These are phyloP conservation scores for Craseonycteris thonglongyai DNA, from an alignment of 2,113 vertebrate species.

Conservation along the genomic window DNA sequence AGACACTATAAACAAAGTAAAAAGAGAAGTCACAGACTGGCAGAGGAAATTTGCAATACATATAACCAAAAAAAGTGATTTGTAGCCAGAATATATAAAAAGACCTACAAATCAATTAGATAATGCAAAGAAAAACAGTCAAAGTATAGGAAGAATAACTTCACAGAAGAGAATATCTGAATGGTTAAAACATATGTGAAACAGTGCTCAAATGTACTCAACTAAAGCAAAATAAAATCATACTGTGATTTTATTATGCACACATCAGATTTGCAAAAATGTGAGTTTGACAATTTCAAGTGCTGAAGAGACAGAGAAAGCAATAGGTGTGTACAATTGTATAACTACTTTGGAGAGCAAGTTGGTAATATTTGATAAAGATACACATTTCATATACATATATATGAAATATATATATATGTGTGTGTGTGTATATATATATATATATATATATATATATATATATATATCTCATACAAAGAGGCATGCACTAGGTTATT, in stretches of 20 bases:
- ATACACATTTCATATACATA: too few relatives aligned
- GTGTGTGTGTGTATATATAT: too few relatives aligned
- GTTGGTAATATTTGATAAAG: background rate
- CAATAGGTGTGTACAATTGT: background rate
- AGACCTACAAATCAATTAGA: background rate
- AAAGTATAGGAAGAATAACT: background rate
- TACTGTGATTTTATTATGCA: background rate
- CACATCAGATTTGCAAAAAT: background rate
- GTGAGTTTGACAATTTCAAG: background rate
- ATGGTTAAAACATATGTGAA: background rate
- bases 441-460: background rate
- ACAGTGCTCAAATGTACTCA: background rate
- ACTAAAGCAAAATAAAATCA: background rate
- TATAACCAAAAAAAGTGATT: background rate
- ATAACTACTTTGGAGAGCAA: background rate
- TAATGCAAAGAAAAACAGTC: background rate
- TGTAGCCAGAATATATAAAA: background rate
- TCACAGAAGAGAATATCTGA: background rate
- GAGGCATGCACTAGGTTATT: background rate
- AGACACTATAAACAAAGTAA: slow-evolving; percentile 30
- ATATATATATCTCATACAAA: background rate
- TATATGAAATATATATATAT: background rate
- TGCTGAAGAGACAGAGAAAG: background rate
- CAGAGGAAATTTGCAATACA: background rate
- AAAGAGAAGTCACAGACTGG: slow-evolving; percentile 27